Percentiles rank a stretch among this genome's conserved stretches.
Conservation (phyloP, 2,888 invertebrate species). For the Gymnoscelis rufifasciata region DNA sequence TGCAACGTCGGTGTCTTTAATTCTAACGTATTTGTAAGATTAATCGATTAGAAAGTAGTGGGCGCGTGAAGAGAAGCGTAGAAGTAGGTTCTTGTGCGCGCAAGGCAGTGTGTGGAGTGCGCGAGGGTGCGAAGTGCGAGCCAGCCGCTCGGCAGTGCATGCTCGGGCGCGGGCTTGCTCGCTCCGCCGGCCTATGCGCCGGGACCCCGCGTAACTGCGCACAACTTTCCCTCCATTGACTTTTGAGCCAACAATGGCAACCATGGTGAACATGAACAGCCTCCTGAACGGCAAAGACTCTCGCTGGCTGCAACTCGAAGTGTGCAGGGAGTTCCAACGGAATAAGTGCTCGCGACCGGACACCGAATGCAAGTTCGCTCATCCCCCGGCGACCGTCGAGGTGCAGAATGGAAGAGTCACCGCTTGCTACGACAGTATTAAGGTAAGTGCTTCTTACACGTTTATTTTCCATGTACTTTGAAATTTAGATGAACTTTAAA, state of each 20-base stretch:
- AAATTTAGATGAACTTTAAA: slow-evolving; percentile 16
- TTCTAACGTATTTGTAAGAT: slow-evolving; percentile 73
- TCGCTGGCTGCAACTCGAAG: slow-evolving; percentile 99
- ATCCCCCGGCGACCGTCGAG: slow-evolving; percentile 99
- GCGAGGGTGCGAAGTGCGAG: slow-evolving; percentile 45
- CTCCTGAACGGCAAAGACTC: slow-evolving; percentile 99
- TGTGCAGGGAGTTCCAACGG: slow-evolving; percentile 99
- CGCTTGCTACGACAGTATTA: slow-evolving; percentile 99
- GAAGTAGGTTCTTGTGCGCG: slow-evolving; percentile 50
- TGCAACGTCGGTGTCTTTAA: slow-evolving; percentile 77
- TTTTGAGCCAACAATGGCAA: slow-evolving; percentile 81
- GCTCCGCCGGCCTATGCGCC: slow-evolving; percentile 71
- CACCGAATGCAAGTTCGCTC: slow-evolving; percentile 99
- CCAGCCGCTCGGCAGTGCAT: slow-evolving; percentile 53
- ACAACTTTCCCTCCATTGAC: slow-evolving; percentile 55
- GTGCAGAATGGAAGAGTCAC: slow-evolving; percentile 99
- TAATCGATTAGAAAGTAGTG: slow-evolving; percentile 61
- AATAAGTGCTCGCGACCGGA: slow-evolving; percentile 99
- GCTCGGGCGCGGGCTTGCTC: slow-evolving; percentile 68
- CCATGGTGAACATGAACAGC: slow-evolving; percentile 98
- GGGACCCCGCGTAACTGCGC: slow-evolving; percentile 71
- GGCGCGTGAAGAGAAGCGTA: slow-evolving; percentile 39
- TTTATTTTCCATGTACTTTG: neutral
- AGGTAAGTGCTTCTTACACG: slow-evolving; percentile 84
- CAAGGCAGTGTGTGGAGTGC: slow-evolving; percentile 61